Base-by-base conservation (phyloP, 2,888 invertebrate species). In the Agrotis puta region DNA sequence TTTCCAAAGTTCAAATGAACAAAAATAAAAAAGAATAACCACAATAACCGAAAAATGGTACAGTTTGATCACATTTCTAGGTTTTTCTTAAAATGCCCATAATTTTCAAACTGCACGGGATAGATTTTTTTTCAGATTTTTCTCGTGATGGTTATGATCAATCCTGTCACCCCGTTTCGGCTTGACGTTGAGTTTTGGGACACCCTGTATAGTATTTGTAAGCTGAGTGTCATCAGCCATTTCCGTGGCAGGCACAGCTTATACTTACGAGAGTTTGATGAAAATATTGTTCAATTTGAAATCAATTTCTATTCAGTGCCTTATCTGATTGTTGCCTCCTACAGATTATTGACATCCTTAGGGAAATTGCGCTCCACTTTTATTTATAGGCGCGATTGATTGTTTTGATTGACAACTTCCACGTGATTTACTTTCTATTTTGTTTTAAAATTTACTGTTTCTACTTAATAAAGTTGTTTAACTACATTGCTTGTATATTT, bases 331-430 rank as follows among this genome's bases (percentile, higher is more conserved):
- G 65, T 70, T 64, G 39, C 77, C 61, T 65, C 57, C 66, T 20
- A 68, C 51, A 79, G 62, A 74, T 74, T 67, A 63, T 62, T 63
- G 66, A 66, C 59, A 80, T 80, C 69, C 81, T 80, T 48, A 39
- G 54, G 76, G 76, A 80, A 76, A 81, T 81, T 59, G 67, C 66
- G 70, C 53, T 68, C 75, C 57, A 75, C 64, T 58, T 78, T 54
- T 58, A 53, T 27, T 65, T 69, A 58, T 65, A 58, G 39, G 18
- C n/a, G 33, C 45, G 43, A 58, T 62, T 75, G 76, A 64, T 64
- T 80, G 51, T 81, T 78, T 65, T 62, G 73, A 79, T 76, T 78
- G 73, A 65, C 68, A 75, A 69, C 64, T 74, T 78, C 76, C 75
- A 65, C 47, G 62, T 78, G 48, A 51, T 45, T 71, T 39, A 62